Evolutionary conservation across 2,797 vertebrate species (phyloP).

Genomic region (Eospalax fontanierii): DNA sequence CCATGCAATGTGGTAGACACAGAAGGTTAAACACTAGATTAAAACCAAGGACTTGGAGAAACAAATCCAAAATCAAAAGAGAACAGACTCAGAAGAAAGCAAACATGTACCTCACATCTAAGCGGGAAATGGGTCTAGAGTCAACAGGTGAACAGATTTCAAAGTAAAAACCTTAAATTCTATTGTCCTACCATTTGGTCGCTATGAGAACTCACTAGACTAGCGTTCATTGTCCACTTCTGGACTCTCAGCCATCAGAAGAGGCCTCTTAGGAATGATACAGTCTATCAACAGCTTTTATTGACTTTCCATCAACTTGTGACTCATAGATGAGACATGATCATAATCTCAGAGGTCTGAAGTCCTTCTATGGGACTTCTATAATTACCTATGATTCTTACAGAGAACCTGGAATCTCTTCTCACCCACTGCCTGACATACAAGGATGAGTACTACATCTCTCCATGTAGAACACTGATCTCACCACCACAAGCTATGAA

Average conservation of each 20-base stretch:
- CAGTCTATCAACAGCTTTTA: background rate
- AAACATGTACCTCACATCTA: background rate
- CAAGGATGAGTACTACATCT: background rate
- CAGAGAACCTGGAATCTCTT: background rate
- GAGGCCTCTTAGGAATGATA: background rate
- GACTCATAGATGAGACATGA: background rate
- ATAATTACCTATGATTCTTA: background rate
- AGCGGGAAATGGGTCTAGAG: background rate
- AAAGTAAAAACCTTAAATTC: background rate
- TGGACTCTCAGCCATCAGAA: background rate
- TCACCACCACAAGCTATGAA: background rate
- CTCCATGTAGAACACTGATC: background rate
- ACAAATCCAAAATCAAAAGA: background rate
- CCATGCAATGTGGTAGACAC: no score
- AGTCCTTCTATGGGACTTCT: background rate
- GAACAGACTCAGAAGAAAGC: background rate
- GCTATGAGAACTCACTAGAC: background rate
- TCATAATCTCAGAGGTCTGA: background rate
- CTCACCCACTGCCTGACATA: background rate
- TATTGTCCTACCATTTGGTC: background rate
- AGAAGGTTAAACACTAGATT: background rate
- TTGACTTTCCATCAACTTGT: conserved; percentile 38
- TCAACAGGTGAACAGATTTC: background rate
- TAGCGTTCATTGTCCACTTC: background rate
- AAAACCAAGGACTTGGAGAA: background rate